Base-by-base conservation (phyloP, 2,113 vertebrate genomes). In the Corythornis vintsioides region DNA sequence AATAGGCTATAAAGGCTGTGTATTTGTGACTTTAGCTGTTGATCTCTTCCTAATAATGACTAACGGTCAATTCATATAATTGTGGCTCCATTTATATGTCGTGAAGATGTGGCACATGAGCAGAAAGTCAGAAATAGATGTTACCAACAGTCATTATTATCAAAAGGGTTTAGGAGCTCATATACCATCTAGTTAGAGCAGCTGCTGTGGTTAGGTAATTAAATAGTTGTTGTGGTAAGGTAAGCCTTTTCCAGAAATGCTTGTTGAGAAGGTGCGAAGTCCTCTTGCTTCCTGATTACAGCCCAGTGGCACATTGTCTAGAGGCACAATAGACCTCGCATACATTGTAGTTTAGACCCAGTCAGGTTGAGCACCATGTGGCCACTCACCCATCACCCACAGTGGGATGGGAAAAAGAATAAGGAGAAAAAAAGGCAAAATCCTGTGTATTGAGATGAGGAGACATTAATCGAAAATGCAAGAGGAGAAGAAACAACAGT, bases 71-170 rank as follows among this genome's bases (percentile, higher is more conserved):
- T 48, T 76, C 7, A 13, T 14, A 3, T 11, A 59, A 79, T 29
- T 42, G 17, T 50, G 26, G 15, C 18, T 86, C 29, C 11, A 13
- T 60, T 91, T 83, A n/a, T 10, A 25, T 0, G 0, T 1, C 4
- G 48, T 53, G 38, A 79, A 80, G 42, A 10, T 52, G 22, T 76
- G 55, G 18, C 45, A 70, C 56, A 43, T 35, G 13, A 69, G 26
- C 15, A 61, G 38, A 83, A 90, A 57, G 48, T 50, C 85, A 65
- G 4, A 77, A 60, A 40, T 7, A 72, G 48, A 28, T 67, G 15
- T 38, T 77, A 78, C 52, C 25, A 71, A n/a, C 14, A 45, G 16
- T 42, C 45, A 15, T 56, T 71, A 28, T 67, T 90, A 45, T 42
- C 56, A 78, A 20, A 55, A 35, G 25, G 21, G 45, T 70, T 82